phyloP scores from a whole-genome alignment of 2,888 invertebrate species.

The Petrolisthes cinctipes region DNA sequence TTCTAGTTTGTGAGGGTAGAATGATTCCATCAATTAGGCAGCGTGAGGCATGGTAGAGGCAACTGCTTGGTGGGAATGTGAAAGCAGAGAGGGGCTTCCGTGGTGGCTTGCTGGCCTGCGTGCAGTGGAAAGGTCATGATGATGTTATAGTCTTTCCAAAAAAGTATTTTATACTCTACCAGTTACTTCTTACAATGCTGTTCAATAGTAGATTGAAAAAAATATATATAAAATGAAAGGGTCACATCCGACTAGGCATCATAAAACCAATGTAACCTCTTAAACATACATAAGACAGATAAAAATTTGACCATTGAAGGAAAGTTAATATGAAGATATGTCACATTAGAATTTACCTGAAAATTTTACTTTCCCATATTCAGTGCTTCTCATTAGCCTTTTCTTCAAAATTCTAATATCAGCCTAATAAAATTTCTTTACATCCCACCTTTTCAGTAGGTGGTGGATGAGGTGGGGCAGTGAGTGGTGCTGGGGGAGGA shows the following conservation, averaged over 20 bases:
- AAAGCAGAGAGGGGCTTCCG: conserved; percentile 38
- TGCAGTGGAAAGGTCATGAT: neutral
- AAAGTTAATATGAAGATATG: too few relatives aligned
- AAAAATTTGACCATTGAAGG: too few relatives aligned
- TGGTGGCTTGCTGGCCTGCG: conserved; percentile 24
- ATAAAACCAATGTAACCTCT: too few relatives aligned
- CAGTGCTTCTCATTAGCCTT: too few relatives aligned
- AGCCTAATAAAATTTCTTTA: too few relatives aligned
- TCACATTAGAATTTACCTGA: too few relatives aligned
- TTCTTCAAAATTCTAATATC: too few relatives aligned
- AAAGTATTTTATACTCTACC: neutral
- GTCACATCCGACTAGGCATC: too few relatives aligned
- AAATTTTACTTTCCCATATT: too few relatives aligned
- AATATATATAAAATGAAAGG: too few relatives aligned
- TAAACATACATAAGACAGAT: too few relatives aligned
- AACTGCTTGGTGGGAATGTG: conserved; percentile 38
- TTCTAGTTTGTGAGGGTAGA: conserved; percentile 59
- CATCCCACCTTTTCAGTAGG: too few relatives aligned
- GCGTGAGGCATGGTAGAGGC: conserved; percentile 53
- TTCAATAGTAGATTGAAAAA: neutral
- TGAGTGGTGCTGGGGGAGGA: conserved; percentile 27
- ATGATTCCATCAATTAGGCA: conserved; percentile 62
- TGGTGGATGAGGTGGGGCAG: neutral
- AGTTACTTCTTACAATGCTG: neutral
- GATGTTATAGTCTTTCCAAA: neutral